A percentile compares a stretch with the other conserved stretches of the same genome.
These are phyloP conservation scores for Drosophila algonquin DNA, from an alignment of 2,888 invertebrate species.

Conservation along the genomic window DNA sequence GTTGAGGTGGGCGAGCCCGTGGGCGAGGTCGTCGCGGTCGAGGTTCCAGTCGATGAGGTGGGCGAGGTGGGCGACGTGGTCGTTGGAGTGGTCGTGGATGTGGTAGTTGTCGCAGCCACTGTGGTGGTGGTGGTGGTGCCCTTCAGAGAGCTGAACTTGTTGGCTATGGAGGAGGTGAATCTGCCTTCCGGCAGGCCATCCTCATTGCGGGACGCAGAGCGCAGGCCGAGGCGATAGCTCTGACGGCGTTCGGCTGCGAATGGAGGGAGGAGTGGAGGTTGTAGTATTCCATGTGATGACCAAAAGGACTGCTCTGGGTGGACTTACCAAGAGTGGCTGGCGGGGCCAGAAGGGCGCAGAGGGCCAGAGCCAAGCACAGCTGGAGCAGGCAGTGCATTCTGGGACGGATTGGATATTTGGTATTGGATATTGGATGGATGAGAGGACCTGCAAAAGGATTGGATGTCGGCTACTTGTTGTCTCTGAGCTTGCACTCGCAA, in stretches of 20 bases:
- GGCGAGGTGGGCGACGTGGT: constrained; percentile 30
- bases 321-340: constrained; percentile 55
- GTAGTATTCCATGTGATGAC: not conserved
- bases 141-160: constrained; percentile 58
- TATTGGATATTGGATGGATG: too few relatives aligned
- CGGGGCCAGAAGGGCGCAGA: constrained; percentile 56
- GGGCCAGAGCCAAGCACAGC: constrained; percentile 57
- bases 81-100: constrained; percentile 35
- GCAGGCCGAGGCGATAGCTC: constrained; percentile 47
- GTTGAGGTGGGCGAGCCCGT: not conserved
- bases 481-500: constrained; percentile 66
- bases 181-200: constrained; percentile 61
- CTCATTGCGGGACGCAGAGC: constrained; percentile 35
- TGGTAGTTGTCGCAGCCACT: constrained; percentile 3
- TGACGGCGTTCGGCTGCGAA: constrained; percentile 34
- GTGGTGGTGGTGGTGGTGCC: constrained; percentile 46
- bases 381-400: constrained; percentile 56
- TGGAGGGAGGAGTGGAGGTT: not conserved
- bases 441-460: constrained; percentile 12
- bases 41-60: not conserved
- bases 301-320: not conserved
- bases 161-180: constrained; percentile 53
- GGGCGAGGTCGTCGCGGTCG: not conserved
- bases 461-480: constrained; percentile 51
- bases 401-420: not conserved